Conservation (phyloP, 2,113 vertebrate species). For the Apeltes quadracus region DNA sequence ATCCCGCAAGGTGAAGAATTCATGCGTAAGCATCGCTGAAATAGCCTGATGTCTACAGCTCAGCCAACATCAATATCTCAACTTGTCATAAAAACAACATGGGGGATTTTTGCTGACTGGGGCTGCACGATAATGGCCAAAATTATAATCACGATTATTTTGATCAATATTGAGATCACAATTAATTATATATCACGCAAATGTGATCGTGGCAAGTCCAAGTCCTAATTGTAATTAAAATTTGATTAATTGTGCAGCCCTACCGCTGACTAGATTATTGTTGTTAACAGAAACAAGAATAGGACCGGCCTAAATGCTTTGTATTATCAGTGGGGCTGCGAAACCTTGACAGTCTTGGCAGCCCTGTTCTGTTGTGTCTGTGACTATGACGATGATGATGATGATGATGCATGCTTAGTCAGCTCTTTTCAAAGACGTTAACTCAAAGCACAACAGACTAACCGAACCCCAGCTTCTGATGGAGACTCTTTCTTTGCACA, state of each 20-base stretch:
- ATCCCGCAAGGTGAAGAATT: background rate
- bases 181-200: no score
- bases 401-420: background rate
- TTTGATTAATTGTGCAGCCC: no score
- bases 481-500: no score
- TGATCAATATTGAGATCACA: no score
- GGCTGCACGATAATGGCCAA: no score
- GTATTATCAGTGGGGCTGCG: background rate
- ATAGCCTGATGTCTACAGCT: background rate
- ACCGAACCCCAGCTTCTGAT: no score
- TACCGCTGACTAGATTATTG: background rate
- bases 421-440: background rate
- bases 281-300: background rate
- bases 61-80: conserved; percentile 4
- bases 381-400: background rate
- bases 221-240: no score
- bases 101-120: background rate
- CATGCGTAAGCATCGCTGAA: background rate
- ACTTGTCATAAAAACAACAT: background rate
- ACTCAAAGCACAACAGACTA: no score
- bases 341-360: background rate
- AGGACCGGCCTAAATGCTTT: background rate
- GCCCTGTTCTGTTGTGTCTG: background rate
- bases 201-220: no score
- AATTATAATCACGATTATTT: no score